Base-by-base conservation (phyloP, 2,888 invertebrate genomes). In the Gymnosoma rotundatum region DNA sequence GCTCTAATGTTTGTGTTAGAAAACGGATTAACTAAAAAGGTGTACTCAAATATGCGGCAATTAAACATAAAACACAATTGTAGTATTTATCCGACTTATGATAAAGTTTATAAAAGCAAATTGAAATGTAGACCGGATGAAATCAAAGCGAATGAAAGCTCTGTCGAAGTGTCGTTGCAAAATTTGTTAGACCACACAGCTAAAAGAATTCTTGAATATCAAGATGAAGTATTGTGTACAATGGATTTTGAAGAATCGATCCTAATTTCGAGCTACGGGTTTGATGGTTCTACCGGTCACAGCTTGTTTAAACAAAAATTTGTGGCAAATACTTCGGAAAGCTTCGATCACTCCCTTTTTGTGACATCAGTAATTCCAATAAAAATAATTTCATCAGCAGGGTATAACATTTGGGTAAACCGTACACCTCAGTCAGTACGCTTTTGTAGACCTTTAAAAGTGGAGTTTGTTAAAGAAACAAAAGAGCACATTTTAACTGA, bases 371-470 rank as follows among this genome's bases (percentile, higher is more conserved):
- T 78, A 36, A 78, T 83, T 69, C 78, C 83, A 45, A 25, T 83
- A 38, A 66, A 78, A 78, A 48, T 74, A 36, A 58, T 74, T 10
- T 20, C 20, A 0, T 25, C 9, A 12, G 14, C 52, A 48, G 50
- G 32, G 18, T 14, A 38, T 36, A 74, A 56, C 63, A 56, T 83
- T 83, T 83, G 83, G 78, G 12, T 48, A 36, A 79, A 83, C 42
- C 50, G 75, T 20, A 72, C 79, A 42, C 52, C 83, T 18, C 75
- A 83, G 58, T 79, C 74, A 5, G 48, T 83, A 52, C 72, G 83
- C 14, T 83, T 83, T 83, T 83, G 78, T 38, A 45, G 78, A 54
- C 83, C 83, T 25, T 38, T 83, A 21, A 78, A 78, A 74, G 50
- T 78, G n/a, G 63, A 83, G 58, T 69, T 69, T 48, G 63, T 63